Evolutionary conservation across 1,140 invertebrate genomes (phyloP).

Genomic region (Teleogryllus occipitalis): DNA sequence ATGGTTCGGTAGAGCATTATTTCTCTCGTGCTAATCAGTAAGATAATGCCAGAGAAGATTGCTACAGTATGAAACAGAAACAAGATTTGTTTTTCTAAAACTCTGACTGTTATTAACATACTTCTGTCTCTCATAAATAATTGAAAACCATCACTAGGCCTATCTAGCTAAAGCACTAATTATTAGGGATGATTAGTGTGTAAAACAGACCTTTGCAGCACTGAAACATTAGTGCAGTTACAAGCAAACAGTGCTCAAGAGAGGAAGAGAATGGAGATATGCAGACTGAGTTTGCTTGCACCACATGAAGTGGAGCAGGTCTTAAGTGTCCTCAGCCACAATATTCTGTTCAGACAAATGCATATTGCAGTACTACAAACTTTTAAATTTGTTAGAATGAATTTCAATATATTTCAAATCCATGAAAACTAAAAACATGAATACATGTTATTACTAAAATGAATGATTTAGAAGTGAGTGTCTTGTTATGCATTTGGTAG

Average conservation of each 20-base stretch:
- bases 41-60: not conserved
- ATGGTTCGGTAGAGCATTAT: not conserved
- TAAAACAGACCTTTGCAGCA: not conserved
- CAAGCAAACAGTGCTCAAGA: not conserved
- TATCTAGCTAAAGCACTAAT: constrained; percentile 10
- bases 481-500: not conserved
- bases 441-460: not conserved
- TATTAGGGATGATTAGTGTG: not conserved
- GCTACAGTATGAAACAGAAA: not conserved
- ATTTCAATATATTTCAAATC: constrained; percentile 11
- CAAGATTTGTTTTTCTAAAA: not conserved
- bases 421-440: constrained; percentile 6
- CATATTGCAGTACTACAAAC: not conserved
- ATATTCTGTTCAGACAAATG: not conserved
- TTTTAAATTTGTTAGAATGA: constrained; percentile 6
- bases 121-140: constrained; percentile 1
- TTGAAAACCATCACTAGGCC: constrained; percentile 11
- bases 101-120: not conserved
- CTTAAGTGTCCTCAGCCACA: not conserved
- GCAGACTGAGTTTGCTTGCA: not conserved
- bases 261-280: not conserved
- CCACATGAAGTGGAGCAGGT: not conserved
- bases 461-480: constrained; percentile 8
- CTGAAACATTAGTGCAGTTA: not conserved
- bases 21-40: not conserved